Percentiles rank a stretch among this genome's conserved stretches.
Conservation (phyloP, 2,113 vertebrate genomes). For the Seriola aureovittata region DNA sequence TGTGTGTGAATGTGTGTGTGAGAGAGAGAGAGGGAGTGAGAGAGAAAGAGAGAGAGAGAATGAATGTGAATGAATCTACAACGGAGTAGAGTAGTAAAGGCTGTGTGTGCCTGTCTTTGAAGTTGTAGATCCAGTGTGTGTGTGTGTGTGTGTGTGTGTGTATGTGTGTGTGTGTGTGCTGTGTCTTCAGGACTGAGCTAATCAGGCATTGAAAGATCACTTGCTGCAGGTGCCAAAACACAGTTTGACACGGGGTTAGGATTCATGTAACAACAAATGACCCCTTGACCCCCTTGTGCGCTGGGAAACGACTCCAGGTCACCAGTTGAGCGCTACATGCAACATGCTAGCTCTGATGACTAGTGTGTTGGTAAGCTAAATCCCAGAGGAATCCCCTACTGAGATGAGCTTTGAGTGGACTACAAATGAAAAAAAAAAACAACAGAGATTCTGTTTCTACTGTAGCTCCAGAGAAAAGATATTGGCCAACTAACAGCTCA, state of each 20-base stretch:
- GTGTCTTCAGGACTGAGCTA: conserved; percentile 65
- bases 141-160: conserved; percentile 4
- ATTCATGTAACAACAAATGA: conserved; percentile 58
- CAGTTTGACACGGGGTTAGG: conserved; percentile 62
- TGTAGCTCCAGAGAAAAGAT: conserved; percentile 53
- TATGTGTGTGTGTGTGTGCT: conserved; percentile 24
- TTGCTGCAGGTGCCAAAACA: conserved; percentile 76
- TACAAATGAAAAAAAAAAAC: conserved; percentile 32
- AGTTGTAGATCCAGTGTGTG: conserved; percentile 29
- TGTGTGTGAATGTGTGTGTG: conserved; percentile 52
- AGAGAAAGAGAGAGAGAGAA: conserved; percentile 41
- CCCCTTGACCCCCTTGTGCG: conserved; percentile 47
- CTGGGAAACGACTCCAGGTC: conserved; percentile 56
- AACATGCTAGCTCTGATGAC: conserved; percentile 37
- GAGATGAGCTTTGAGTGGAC: conserved; percentile 5
- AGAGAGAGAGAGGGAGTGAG: conserved; percentile 37
- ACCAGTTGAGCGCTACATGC: conserved; percentile 35
- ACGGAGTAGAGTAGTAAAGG: conserved; percentile 47
- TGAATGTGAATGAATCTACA: conserved; percentile 61
- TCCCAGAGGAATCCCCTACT: conserved; percentile 6
- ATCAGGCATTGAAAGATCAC: conserved; percentile 70
- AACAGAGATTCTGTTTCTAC: conserved; percentile 45
- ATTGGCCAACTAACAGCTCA: conserved; percentile 49
- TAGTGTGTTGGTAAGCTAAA: conserved; percentile 3
- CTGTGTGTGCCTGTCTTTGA: conserved; percentile 34